Conservation (phyloP, 2,797 vertebrate genomes). For the Chelon auratus region DNA sequence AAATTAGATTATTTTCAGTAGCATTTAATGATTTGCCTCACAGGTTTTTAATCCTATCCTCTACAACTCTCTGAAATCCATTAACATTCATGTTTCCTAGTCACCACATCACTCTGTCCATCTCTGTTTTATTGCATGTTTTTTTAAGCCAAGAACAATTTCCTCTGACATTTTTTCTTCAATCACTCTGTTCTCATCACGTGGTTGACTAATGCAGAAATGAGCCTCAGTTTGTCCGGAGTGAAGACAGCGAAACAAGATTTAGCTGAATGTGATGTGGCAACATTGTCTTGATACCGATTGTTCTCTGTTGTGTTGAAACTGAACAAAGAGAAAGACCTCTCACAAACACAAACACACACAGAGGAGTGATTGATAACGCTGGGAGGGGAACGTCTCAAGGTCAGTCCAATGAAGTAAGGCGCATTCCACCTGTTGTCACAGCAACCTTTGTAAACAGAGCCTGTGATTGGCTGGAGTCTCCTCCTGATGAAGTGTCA, state of each 20-base stretch:
- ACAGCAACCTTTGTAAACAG: constrained; percentile 51
- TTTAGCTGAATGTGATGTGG: constrained; percentile 17
- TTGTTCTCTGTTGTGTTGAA: too few species aligned
- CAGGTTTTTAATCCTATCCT: too few species aligned
- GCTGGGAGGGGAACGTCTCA: constrained; percentile 12
- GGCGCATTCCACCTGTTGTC: constrained; percentile 53
- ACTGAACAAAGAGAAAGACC: not conserved
- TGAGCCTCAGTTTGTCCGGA: not conserved
- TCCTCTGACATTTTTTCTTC: too few species aligned
- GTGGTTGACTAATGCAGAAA: too few species aligned
- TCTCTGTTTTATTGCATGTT: too few species aligned
- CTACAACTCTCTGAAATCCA: too few species aligned
- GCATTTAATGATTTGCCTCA: too few species aligned
- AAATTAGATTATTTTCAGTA: too few species aligned
- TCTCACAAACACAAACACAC: constrained; percentile 9
- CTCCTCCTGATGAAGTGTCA: constrained; percentile 5
- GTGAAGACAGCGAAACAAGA: not conserved
- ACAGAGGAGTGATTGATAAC: constrained; percentile 21
- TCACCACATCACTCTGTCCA: too few species aligned
- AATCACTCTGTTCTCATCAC: too few species aligned
- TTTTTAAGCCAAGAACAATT: too few species aligned
- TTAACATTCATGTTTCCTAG: too few species aligned
- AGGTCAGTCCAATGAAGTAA: constrained; percentile 42
- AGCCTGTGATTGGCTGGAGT: constrained; percentile 33
- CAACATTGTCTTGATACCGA: not conserved